Evolutionary conservation across 1,140 invertebrate genomes (phyloP), one percentile per base, ranked within the genome.

Genomic region (Platyscapa corneri): DNA sequence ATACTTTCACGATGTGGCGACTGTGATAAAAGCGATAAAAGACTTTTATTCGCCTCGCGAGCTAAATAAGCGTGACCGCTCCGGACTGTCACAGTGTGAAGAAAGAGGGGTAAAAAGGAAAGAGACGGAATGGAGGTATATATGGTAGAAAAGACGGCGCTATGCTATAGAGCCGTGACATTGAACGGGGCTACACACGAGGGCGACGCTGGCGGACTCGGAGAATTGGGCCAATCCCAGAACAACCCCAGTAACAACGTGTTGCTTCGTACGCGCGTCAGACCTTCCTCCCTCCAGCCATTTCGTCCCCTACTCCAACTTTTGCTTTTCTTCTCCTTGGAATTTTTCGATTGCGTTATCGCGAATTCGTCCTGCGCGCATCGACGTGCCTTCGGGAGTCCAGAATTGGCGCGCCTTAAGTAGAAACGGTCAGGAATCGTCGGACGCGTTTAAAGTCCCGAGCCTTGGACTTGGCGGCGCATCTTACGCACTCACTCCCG

Each of bases 151-250:
- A 32, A 10, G 18, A 32, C 37, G 23, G 34, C 23, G n/a, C 1
- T 10, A 39, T n/a, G 34, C 53, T 81, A 64, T 60, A 23, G 27
- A 85, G 76, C 83, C 83, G 70, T 85, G 83, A 85, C 83, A 85
- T 85, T 85, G 83, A 85, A 75, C 76, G 67, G 46, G 39, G 67
- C 30, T 37, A 64, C 53, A 42, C 53, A 75, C 49, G 64, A 67
- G 67, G 34, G 34, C 23, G 32, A 5, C 32, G 56, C n/a, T n/a
- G n/a, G n/a, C n/a, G n/a, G n/a, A n/a, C 2, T 39, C 6, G 72
- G 53, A 46, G 75, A 86, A 82, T 86, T 86, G 53, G 85, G 85
- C 80, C 85, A 86, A 83, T 86, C 81, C 79, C 82, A 78, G 32
- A 37, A 30, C 70, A 67, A 37, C 12, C 42, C 79, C 84, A 82